Conservation (phyloP, 1,140 invertebrate species). For the Orchestia grillus region DNA sequence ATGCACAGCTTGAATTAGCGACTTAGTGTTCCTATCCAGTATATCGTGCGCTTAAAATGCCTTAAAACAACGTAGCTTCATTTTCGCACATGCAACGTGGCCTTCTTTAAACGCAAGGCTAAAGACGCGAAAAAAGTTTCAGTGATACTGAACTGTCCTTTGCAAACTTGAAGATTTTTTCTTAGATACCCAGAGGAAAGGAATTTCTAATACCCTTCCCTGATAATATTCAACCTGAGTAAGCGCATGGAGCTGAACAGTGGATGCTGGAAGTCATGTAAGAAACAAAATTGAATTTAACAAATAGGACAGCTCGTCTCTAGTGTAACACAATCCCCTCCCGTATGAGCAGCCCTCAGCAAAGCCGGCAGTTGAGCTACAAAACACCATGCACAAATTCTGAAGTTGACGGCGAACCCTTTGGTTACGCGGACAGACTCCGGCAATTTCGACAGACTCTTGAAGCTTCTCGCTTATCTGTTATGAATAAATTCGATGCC, state of each 20-base stretch:
- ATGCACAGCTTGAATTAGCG: background rate
- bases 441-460: background rate
- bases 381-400: background rate
- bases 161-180: background rate
- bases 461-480: conserved; percentile 55
- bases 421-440: background rate
- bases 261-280: background rate
- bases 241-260: background rate
- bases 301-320: background rate
- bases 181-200: background rate
- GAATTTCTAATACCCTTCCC: background rate
- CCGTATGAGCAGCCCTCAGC: background rate
- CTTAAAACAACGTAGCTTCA: background rate
- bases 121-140: background rate
- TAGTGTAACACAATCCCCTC: background rate
- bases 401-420: background rate
- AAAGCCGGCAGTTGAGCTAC: background rate
- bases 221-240: background rate
- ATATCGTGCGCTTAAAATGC: background rate
- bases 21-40: background rate
- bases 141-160: background rate
- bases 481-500: conserved; percentile 1
- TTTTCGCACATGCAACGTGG: background rate
- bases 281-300: background rate
- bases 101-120: background rate